These are phyloP conservation scores for Coremacera marginata DNA, from an alignment of 2,888 invertebrate genomes.

Conservation along the genomic window DNA sequence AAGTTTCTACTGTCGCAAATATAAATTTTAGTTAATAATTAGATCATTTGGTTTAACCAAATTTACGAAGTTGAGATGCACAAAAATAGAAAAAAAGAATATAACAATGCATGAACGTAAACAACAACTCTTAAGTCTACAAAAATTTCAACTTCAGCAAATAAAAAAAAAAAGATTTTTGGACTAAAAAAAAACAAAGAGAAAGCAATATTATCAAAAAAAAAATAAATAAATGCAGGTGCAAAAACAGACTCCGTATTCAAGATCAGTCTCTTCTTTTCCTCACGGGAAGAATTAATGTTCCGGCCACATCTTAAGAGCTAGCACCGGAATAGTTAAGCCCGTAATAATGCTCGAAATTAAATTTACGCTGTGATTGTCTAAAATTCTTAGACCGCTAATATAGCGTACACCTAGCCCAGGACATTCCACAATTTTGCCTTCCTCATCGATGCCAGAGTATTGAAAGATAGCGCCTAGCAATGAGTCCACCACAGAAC, in stretches of 20 bases:
- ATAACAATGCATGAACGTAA: neutral
- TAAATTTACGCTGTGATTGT: slow-evolving; percentile 91
- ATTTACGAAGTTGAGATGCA: neutral
- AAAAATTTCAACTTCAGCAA: neutral
- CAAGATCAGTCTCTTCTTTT: slow-evolving; percentile 14
- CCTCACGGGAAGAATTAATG: slow-evolving; percentile 45
- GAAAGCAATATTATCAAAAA: neutral
- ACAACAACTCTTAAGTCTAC: too few relatives aligned
- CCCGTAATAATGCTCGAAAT: slow-evolving; percentile 83
- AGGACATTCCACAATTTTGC: slow-evolving; percentile 79
- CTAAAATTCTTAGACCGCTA: slow-evolving; percentile 80
- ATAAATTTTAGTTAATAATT: neutral
- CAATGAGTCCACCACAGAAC: slow-evolving; percentile 85
- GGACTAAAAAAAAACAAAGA: neutral
- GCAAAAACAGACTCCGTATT: neutral
- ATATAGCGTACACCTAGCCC: slow-evolving; percentile 80
- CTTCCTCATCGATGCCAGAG: slow-evolving; percentile 81
- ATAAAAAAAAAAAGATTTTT: neutral
- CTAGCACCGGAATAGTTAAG: slow-evolving; percentile 77
- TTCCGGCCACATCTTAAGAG: slow-evolving; percentile 72
- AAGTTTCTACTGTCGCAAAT: too few relatives aligned
- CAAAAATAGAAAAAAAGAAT: neutral
- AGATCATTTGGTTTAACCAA: too few relatives aligned
- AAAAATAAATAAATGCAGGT: neutral
- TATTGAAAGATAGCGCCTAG: slow-evolving; percentile 89